These are phyloP conservation scores for Sarcophaga carnaria DNA, from an alignment of 2,888 invertebrate species.

Conservation along the genomic window DNA sequence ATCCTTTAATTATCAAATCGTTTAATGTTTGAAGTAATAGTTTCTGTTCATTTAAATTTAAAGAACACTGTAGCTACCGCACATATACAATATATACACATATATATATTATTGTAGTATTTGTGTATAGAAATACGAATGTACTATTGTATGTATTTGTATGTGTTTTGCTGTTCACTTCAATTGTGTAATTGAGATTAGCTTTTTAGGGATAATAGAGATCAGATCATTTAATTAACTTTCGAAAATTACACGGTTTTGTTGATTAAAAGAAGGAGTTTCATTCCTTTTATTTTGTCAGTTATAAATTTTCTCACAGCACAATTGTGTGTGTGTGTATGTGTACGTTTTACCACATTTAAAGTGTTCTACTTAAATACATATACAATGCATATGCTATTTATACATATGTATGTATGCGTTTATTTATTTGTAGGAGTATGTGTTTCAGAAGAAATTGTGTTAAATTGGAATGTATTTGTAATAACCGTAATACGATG, in stretches of 20 bases:
- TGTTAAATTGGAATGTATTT: not conserved
- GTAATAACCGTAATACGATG: not conserved
- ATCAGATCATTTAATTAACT: slow-evolving; percentile 81
- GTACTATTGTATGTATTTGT: not conserved
- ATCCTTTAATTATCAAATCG: too few species aligned
- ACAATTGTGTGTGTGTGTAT: not conserved
- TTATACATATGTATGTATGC: not conserved
- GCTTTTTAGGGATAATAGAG: slow-evolving; percentile 77
- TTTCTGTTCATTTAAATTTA: too few species aligned
- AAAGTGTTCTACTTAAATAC: not conserved
- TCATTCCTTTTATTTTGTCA: slow-evolving; percentile 67
- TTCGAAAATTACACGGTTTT: slow-evolving; percentile 73
- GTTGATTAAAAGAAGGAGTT: slow-evolving; percentile 74
- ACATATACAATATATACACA: not conserved
- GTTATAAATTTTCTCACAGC: slow-evolving; percentile 71
- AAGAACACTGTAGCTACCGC: too few species aligned
- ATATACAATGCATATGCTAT: too few species aligned
- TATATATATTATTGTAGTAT: not conserved
- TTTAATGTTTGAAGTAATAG: too few species aligned
- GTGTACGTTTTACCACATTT: not conserved
- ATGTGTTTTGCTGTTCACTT: slow-evolving; percentile 72
- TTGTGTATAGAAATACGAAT: not conserved
- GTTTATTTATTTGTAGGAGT: not conserved
- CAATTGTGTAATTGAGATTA: slow-evolving; percentile 80
- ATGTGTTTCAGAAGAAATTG: not conserved